Percentiles rank a stretch among this genome's conserved stretches.
Evolutionary conservation across 2,797 vertebrate species (phyloP).

Genomic region (Clarias laeviceps): DNA sequence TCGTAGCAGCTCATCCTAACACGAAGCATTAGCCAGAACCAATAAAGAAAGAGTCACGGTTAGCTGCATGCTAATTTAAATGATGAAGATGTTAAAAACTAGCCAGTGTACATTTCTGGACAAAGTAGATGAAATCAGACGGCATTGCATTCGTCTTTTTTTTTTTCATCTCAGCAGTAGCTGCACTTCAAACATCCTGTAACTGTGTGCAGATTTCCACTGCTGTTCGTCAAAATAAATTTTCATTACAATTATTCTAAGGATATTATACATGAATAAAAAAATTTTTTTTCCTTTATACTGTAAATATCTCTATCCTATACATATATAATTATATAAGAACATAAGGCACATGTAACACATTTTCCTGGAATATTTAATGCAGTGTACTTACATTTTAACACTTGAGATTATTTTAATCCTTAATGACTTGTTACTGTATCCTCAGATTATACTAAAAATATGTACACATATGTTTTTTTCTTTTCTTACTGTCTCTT

Average conservation of each 20-base stretch:
- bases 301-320: background rate
- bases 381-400: background rate
- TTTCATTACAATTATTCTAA: background rate
- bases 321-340: background rate
- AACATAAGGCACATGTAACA: background rate
- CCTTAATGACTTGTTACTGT: background rate
- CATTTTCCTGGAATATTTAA: background rate
- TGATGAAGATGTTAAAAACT: background rate
- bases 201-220: background rate
- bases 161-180: no score
- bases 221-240: background rate
- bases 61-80: background rate
- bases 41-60: no score
- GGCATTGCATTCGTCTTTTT: background rate
- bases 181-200: background rate
- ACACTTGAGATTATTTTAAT: background rate
- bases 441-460: background rate
- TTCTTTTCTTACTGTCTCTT: background rate
- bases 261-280: background rate
- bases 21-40: background rate
- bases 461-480: background rate
- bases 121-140: background rate
- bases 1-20: background rate
- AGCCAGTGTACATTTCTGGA: background rate
- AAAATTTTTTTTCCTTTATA: background rate